phyloP scores from a whole-genome alignment of 2,113 vertebrate species.

The Phalacrocorax aristotelis region DNA sequence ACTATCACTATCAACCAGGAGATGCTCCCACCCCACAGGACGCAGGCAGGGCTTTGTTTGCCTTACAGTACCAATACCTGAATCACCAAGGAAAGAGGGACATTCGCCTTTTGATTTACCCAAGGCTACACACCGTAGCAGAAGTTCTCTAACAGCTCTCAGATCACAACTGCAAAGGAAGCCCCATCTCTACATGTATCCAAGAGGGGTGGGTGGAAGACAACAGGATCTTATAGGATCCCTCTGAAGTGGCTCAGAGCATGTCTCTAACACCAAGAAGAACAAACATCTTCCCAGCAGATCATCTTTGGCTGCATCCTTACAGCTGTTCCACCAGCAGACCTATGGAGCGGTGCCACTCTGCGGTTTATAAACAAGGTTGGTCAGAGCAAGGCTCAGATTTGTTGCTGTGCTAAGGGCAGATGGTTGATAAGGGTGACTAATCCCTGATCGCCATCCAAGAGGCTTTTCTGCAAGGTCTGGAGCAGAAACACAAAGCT shows the following conservation, averaged over 20 bases:
- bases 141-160: neutral
- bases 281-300: neutral
- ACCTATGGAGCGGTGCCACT: neutral
- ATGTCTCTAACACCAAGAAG: neutral
- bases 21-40: neutral
- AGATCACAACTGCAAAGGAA: neutral
- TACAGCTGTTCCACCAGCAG: neutral
- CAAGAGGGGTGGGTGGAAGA: neutral
- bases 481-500: slow-evolving; percentile 23
- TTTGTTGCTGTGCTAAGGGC: neutral
- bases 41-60: neutral
- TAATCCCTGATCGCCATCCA: neutral
- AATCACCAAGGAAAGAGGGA: neutral
- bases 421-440: slow-evolving; percentile 25
- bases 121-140: neutral
- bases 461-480: neutral
- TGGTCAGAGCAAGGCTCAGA: neutral
- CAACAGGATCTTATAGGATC: neutral
- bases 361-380: neutral
- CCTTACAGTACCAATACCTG: neutral
- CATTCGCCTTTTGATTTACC: neutral
- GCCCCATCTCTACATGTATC: neutral
- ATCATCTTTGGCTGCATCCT: neutral
- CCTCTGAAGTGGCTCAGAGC: neutral
- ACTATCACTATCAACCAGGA: neutral